Conservation (phyloP, 2,113 vertebrate species). For the Rutilus rutilus region DNA sequence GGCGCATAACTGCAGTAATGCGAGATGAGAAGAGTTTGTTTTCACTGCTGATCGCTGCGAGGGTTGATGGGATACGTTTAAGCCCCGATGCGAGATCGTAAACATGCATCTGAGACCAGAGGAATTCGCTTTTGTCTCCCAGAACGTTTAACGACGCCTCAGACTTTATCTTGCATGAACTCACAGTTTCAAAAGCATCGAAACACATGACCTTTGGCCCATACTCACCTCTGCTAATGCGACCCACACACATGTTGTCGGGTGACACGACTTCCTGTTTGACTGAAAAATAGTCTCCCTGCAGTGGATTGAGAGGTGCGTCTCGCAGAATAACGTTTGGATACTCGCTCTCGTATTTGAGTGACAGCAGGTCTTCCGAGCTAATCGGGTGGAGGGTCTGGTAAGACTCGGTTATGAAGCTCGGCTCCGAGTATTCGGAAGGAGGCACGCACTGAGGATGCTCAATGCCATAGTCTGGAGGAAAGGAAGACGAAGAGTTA, state of each 20-base stretch:
- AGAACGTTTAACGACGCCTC: neutral
- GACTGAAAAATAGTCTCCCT: constrained; percentile 90
- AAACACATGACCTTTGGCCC: neutral
- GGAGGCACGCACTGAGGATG: constrained; percentile 98
- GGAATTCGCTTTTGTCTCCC: neutral
- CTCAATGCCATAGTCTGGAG: constrained; percentile 93
- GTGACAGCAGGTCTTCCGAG: constrained; percentile 94
- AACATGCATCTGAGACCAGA: neutral
- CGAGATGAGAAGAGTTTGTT: constrained; percentile 46
- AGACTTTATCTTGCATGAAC: neutral
- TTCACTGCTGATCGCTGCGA: neutral
- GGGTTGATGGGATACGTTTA: constrained; percentile 9
- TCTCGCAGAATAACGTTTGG: constrained; percentile 90
- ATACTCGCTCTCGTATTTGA: constrained; percentile 97
- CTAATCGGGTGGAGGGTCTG: constrained; percentile 99
- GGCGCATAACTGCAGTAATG: constrained; percentile 59
- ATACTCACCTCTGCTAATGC: constrained; percentile 92
- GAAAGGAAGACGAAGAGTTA: constrained; percentile 14
- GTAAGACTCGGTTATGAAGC: constrained; percentile 99
- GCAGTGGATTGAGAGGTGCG: constrained; percentile 84
- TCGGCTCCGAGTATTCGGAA: constrained; percentile 96
- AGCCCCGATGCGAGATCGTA: neutral
- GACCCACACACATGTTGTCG: constrained; percentile 98
- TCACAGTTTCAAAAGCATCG: neutral
- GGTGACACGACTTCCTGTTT: constrained; percentile 97